Conservation (phyloP, 2,113 vertebrate genomes). For the Martes martes region DNA sequence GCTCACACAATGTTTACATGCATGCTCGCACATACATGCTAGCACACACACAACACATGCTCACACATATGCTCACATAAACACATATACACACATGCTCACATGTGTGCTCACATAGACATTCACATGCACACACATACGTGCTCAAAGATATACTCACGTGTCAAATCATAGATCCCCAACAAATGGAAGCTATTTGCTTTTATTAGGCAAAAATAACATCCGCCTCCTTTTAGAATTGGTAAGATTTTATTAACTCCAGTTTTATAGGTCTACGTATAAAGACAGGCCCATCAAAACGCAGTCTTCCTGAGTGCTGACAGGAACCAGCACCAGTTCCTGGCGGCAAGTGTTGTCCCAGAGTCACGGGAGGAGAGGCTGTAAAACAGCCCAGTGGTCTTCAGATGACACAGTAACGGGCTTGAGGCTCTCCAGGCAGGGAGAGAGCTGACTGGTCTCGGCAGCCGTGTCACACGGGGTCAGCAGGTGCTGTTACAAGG, state of each 20-base stretch:
- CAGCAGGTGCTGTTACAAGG: accelerated
- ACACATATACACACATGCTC: neutral
- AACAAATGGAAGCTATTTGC: neutral
- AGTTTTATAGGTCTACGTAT: neutral
- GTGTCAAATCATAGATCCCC: neutral
- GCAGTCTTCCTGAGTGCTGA: neutral
- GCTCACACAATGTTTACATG: neutral
- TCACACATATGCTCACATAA: neutral
- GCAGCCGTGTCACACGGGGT: accelerated
- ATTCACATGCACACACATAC: neutral
- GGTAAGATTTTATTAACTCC: neutral
- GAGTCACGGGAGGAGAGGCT: neutral
- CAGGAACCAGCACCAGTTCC: neutral
- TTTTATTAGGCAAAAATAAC: neutral
- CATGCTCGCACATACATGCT: neutral
- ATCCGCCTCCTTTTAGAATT: neutral
- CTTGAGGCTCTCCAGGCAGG: neutral
- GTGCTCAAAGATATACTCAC: accelerated
- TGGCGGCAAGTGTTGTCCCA: neutral
- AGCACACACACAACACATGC: neutral
- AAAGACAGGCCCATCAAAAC: neutral
- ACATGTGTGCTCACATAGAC: neutral
- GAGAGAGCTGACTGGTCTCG: accelerated
- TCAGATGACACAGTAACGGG: accelerated
- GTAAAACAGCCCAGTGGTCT: neutral